A percentile compares a stretch with the other conserved stretches of the same genome.
These are phyloP conservation scores for Morelia viridis DNA, from an alignment of 2,797 vertebrate genomes.

Conservation along the genomic window DNA sequence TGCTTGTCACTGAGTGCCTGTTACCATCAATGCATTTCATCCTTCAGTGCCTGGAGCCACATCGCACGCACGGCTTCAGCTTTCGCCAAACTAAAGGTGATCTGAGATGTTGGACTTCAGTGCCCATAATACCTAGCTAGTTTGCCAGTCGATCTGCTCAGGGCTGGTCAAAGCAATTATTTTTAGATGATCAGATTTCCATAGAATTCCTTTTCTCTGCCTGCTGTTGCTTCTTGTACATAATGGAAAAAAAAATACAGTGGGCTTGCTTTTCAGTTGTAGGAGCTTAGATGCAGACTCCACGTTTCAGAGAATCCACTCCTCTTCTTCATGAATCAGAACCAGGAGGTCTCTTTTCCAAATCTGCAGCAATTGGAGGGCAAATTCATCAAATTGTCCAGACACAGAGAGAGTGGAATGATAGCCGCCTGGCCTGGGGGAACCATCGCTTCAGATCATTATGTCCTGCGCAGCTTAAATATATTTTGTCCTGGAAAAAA, in stretches of 20 bases:
- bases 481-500: conserved; percentile 43
- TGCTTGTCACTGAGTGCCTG: no score
- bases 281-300: neutral
- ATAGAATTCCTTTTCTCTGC: neutral
- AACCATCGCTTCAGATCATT: conserved; percentile 45
- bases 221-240: neutral
- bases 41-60: neutral
- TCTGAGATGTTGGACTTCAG: no score
- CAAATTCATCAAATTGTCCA: conserved; percentile 49
- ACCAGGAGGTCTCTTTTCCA: conserved; percentile 38
- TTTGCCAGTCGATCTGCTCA: neutral
- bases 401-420: conserved; percentile 37
- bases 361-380: conserved; percentile 38
- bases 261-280: neutral
- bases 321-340: neutral
- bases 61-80: no score
- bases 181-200: neutral
- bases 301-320: neutral
- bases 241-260: neutral
- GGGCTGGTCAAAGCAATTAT: neutral
- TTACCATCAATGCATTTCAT: no score
- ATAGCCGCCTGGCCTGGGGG: conserved; percentile 47
- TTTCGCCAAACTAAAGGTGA: no score
- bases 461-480: conserved; percentile 54
- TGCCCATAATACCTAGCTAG: no score